Base-by-base conservation (phyloP, 2,797 vertebrate species). In the Darevskia nairensis region DNA sequence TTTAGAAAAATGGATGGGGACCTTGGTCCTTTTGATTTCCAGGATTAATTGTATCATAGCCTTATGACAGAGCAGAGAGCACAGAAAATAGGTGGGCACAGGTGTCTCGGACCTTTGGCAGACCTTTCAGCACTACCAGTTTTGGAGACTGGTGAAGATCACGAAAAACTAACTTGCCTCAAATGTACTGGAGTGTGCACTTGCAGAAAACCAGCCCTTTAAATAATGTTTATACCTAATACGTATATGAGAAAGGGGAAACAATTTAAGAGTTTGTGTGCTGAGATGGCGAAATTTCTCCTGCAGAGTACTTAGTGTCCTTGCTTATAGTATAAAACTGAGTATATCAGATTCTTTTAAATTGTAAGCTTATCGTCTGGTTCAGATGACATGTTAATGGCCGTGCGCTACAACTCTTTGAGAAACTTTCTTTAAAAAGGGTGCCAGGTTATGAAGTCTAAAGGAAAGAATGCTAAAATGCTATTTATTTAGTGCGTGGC, bases 341-440 rank as follows among this genome's bases (percentile, higher is more conserved):
- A 79, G 4, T 4, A 35, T 0, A 0, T 75, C 68, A 64, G n/a
- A 83, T 27, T 9, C 27, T 50, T 68, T 77, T 21, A 66, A 82
- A 86, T 1, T 41, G 21, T 82, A 88, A 61, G 1, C 32, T 78
- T 80, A 35, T 19, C 19, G 81, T 61, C 66, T 87, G 75, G 77
- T 83, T 86, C 74, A 87, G 41, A 44, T 0, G 21, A 35, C 69
- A 44, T 92, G 39, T 55, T 80, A 21, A 82, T 23, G 69, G 39
- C 23, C 27, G 23, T 25, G 15, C 2, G 74, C 75, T 81, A 88
- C 78, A 0, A 0, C 3, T 55, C 71, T 72, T 72, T 91, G 88
- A 89, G 82, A 84, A 91, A 80, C 64, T 32, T 92, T 91, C 86
- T 91, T 59, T 72, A 78, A 55, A 13, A 80, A 77, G 81, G 86